A percentile compares a stretch with the other conserved stretches of the same genome.
Conservation (phyloP, 2,113 vertebrate species). For the Limanda limanda region DNA sequence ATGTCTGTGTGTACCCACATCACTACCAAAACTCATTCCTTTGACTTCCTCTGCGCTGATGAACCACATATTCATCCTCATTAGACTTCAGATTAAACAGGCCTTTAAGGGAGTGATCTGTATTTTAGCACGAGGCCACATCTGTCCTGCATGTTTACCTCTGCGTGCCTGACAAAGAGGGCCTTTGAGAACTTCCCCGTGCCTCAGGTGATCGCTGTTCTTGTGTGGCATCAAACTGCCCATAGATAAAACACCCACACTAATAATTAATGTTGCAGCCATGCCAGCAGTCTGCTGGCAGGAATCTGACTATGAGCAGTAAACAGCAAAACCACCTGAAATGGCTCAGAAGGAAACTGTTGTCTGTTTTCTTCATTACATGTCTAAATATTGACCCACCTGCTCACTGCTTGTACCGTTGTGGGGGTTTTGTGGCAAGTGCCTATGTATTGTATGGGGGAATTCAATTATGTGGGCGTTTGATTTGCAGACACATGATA, state of each 20-base stretch:
- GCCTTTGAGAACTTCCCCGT: conserved; percentile 71
- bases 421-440: conserved; percentile 34
- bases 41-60: conserved; percentile 55
- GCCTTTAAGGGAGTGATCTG: conserved; percentile 76
- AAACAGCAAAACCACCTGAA: conserved; percentile 65
- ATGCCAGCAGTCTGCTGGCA: conserved; percentile 54
- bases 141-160: conserved; percentile 82
- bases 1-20: conserved; percentile 13
- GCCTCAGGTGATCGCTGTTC: conserved; percentile 84
- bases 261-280: conserved; percentile 72
- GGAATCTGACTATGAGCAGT: conserved; percentile 51
- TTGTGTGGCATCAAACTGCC: conserved; percentile 82
- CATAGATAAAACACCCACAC: conserved; percentile 79
- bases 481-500: conserved; percentile 57
- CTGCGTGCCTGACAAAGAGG: conserved; percentile 74
- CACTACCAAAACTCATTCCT: conserved; percentile 40
- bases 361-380: conserved; percentile 20
- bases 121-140: conserved; percentile 81
- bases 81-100: conserved; percentile 70
- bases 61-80: conserved; percentile 79
- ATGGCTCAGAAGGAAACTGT: conserved; percentile 46
- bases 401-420: conserved; percentile 7
- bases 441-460: conserved; percentile 34
- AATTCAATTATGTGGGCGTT: conserved; percentile 57
- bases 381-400: conserved; percentile 35